These are phyloP conservation scores for Stichodactyla helianthus DNA, from an alignment of 64 coral and sea anemone species.

Conservation along the genomic window DNA sequence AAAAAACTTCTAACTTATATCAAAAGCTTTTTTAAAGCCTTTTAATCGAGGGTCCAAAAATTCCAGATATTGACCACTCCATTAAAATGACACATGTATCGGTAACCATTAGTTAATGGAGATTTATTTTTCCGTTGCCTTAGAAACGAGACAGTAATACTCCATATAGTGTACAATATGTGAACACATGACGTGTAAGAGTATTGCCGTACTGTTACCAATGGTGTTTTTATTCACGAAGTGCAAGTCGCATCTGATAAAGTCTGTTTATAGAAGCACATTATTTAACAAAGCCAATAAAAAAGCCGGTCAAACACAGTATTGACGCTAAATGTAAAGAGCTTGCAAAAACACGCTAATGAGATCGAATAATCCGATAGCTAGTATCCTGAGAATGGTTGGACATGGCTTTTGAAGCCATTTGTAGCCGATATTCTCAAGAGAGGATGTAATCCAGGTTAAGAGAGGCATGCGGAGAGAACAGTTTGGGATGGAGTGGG, in stretches of 20 bases:
- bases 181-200: no score
- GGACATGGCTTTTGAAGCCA: neutral
- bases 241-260: neutral
- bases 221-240: neutral
- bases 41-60: neutral
- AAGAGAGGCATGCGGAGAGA: no score
- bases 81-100: neutral
- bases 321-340: neutral
- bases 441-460: neutral
- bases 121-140: neutral
- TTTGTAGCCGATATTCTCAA: neutral
- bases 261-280: neutral
- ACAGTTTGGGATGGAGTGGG: no score
- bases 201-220: neutral
- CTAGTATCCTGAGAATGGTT: neutral
- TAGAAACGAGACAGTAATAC: neutral
- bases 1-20: neutral
- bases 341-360: neutral
- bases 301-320: neutral
- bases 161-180: neutral
- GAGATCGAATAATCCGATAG: neutral
- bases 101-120: neutral
- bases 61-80: neutral
- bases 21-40: slow-evolving; percentile 1
- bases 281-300: neutral